These are phyloP conservation scores for Spheniscus mendiculus DNA, from an alignment of 2,113 vertebrate species.

Conservation along the genomic window DNA sequence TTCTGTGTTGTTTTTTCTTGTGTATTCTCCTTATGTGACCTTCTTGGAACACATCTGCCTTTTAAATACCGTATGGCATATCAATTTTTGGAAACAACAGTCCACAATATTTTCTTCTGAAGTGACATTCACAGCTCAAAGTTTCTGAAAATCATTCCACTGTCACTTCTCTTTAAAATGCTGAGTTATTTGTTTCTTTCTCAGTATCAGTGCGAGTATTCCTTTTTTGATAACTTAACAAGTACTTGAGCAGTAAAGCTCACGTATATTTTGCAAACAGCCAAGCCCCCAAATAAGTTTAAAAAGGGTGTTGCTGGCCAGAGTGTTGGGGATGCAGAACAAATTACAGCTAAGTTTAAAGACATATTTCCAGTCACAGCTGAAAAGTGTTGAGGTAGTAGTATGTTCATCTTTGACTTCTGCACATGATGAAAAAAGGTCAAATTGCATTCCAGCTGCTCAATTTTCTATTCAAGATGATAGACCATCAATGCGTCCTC, in stretches of 20 bases:
- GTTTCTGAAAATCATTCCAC: neutral
- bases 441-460: neutral
- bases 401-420: neutral
- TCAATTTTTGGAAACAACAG: neutral
- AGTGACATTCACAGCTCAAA: neutral
- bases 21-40: neutral
- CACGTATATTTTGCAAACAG: neutral
- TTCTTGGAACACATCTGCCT: neutral
- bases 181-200: neutral
- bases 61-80: neutral
- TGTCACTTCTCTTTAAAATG: neutral
- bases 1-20: rapidly evolving
- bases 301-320: neutral
- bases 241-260: neutral
- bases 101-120: neutral
- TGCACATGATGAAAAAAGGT: neutral
- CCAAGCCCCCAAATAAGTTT: neutral
- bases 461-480: neutral
- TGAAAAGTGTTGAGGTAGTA: neutral
- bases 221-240: neutral
- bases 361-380: neutral
- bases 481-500: neutral
- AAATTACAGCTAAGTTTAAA: neutral
- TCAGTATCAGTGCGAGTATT: neutral
- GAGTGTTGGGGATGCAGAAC: neutral